Evolutionary conservation across 2,888 invertebrate genomes (phyloP), one percentile per base, ranked within the genome.

Genomic region (Tiliacea citrago): DNA sequence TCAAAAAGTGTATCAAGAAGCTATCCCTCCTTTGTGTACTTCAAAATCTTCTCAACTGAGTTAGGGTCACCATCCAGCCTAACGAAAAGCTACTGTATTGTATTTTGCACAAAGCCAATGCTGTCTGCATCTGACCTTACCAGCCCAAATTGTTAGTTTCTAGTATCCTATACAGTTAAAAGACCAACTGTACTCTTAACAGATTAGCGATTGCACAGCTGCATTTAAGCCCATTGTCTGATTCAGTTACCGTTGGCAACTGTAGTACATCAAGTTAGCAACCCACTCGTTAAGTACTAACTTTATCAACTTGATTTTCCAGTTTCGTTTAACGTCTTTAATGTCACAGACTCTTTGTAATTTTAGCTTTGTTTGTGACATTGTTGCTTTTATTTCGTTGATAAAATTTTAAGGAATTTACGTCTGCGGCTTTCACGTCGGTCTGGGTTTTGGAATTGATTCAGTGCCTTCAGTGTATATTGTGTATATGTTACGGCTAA

Each of bases 231-330:
- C 55, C 70, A 79, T 84, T 86, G 80, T 84, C 82, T 83, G 66
- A 79, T 78, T 81, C 66, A 72, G 69, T 82, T 81, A 83, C 76
- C 60, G 61, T 73, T 69, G 55, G 66, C 62, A 51, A 72, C 55
- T 49, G 75, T 63, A 68, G 65, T 53, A 77, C 76, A 90, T 88
- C 79, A 85, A 90, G 88, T 91, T 91, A 84, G 79, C 49, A 82
- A 87, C 87, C 88, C 76, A 84, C 89, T 88, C 80, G 90, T 90
- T 90, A 90, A 80, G 69, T 70, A 78, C 81, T 73, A 87, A 90
- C 88, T 88, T 83, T 68, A 73, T 72, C 85, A 89, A 89, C 85
- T 90, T 86, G 76, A 86, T 89, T 90, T 86, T 79, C 75, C 83
- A 87, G 87, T 90, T 89, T 88, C 74, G 75, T 82, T 74, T 80